These are phyloP conservation scores for Acheta domesticus DNA, from an alignment of 2,888 invertebrate genomes.

Conservation along the genomic window DNA sequence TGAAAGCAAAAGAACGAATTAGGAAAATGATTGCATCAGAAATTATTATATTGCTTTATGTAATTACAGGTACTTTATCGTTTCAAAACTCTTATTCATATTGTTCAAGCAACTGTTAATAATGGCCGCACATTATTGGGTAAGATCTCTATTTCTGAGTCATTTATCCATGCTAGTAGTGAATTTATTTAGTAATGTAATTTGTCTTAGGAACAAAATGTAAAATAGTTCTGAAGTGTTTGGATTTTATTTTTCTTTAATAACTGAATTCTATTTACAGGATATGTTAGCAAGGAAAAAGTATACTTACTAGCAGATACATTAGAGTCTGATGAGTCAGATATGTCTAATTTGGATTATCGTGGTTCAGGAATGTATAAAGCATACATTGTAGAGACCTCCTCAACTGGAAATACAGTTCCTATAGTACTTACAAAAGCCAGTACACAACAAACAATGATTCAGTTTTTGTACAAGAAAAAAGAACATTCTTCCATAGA, in stretches of 20 bases:
- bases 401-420: neutral
- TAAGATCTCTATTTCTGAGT: conserved; percentile 36
- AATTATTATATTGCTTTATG: conserved; percentile 21
- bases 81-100: conserved; percentile 61
- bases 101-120: conserved; percentile 78
- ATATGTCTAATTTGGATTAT: neutral
- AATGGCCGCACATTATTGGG: conserved; percentile 62
- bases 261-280: conserved; percentile 32
- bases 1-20: neutral
- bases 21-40: no score
- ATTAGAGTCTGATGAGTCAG: neutral
- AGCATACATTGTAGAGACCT: conserved; percentile 60
- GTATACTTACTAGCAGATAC: conserved; percentile 21
- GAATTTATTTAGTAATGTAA: no score
- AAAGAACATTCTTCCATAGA: conserved; percentile 50
- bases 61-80: conserved; percentile 54
- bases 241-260: neutral
- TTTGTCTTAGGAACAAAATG: no score
- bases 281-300: conserved; percentile 60
- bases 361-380: conserved; percentile 52
- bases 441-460: conserved; percentile 64
- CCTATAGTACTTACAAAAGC: neutral
- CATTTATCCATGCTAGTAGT: no score
- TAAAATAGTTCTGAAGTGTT: no score
- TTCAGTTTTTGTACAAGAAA: conserved; percentile 71